A percentile compares a stretch with the other conserved stretches of the same genome.
Evolutionary conservation across 2,797 vertebrate species (phyloP).

Genomic region (Thalassophryne amazonica): DNA sequence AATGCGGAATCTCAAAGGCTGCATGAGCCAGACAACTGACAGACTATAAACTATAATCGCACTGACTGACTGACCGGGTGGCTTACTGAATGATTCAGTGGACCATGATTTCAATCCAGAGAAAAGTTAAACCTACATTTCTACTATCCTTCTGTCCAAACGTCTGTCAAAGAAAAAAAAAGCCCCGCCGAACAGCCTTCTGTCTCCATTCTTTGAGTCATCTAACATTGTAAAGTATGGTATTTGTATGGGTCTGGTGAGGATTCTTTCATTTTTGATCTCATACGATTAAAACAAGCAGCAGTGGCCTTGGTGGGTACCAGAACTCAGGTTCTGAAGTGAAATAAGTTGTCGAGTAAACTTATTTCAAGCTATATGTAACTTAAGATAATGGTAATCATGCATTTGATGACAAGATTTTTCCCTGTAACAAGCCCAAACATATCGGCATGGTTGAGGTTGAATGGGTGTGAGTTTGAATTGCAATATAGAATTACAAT

Average conservation of each 20-base stretch:
- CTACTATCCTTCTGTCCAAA: constrained; percentile 54
- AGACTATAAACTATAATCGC: constrained; percentile 24
- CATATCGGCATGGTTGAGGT: too few species aligned
- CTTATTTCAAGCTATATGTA: too few species aligned
- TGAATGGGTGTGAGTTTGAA: too few species aligned
- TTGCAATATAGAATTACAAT: too few species aligned
- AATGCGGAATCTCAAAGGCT: background rate
- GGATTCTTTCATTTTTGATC: constrained; percentile 9
- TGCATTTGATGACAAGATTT: too few species aligned
- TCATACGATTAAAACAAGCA: constrained; percentile 13
- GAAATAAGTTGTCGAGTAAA: too few species aligned
- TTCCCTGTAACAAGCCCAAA: too few species aligned
- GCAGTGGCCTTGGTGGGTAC: too few species aligned
- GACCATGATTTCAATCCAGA: constrained; percentile 55
- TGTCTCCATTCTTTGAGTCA: constrained; percentile 48
- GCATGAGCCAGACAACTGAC: constrained; percentile 7
- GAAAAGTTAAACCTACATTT: constrained; percentile 63
- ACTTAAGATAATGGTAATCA: too few species aligned
- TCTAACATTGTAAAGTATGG: constrained; percentile 35
- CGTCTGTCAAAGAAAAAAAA: constrained; percentile 66
- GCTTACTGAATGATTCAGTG: constrained; percentile 41
- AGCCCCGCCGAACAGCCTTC: constrained; percentile 27
- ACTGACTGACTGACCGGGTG: constrained; percentile 27
- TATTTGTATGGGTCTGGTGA: constrained; percentile 23
- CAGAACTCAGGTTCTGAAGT: too few species aligned